These are phyloP conservation scores for Sebastolobus alascanus DNA, from an alignment of 2,797 vertebrate genomes.

Conservation along the genomic window DNA sequence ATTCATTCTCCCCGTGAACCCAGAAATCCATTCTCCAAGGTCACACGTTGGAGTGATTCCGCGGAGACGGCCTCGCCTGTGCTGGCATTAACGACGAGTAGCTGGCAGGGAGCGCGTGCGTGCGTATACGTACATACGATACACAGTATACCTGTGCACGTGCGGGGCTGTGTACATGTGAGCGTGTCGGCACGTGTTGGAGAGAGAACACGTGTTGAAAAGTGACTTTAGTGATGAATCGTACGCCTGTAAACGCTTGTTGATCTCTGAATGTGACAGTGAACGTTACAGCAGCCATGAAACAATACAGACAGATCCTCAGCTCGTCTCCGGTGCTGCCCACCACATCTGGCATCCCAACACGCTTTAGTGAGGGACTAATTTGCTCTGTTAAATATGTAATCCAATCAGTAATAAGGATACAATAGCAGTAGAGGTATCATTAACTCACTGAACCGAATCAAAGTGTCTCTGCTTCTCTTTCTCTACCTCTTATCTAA, in stretches of 20 bases:
- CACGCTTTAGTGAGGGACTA: conserved; percentile 14
- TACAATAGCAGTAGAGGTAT: conserved; percentile 5
- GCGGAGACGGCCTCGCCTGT: conserved; percentile 23
- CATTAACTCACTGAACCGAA: conserved; percentile 17
- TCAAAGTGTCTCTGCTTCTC: conserved; percentile 20
- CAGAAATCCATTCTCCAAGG: conserved; percentile 66
- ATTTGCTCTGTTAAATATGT: conserved; percentile 50
- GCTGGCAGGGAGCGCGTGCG: conserved; percentile 1
- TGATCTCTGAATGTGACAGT: conserved; percentile 36
- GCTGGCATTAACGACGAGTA: conserved; percentile 5
- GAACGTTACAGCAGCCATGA: conserved; percentile 12
- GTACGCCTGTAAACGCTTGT: conserved; percentile 23
- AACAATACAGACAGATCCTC: conserved; percentile 27
- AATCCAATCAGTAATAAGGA: conserved; percentile 37
- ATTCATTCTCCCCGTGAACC: conserved; percentile 67
- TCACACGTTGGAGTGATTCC: conserved; percentile 47
- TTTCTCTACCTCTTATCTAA: conserved; percentile 1
- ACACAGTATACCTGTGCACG: conserved; percentile 9
- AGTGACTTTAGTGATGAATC: conserved; percentile 12
- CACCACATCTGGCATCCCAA: conserved; percentile 40
- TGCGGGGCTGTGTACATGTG: conserved; percentile 22
- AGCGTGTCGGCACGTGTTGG: conserved; percentile 4
- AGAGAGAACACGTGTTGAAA: conserved; percentile 13
- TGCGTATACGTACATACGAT: background rate
- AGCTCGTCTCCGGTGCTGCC: conserved; percentile 19